Evolutionary conservation across 2,888 invertebrate genomes (phyloP), one percentile per base, ranked within the genome.

Genomic region (Perdita meconis): DNA sequence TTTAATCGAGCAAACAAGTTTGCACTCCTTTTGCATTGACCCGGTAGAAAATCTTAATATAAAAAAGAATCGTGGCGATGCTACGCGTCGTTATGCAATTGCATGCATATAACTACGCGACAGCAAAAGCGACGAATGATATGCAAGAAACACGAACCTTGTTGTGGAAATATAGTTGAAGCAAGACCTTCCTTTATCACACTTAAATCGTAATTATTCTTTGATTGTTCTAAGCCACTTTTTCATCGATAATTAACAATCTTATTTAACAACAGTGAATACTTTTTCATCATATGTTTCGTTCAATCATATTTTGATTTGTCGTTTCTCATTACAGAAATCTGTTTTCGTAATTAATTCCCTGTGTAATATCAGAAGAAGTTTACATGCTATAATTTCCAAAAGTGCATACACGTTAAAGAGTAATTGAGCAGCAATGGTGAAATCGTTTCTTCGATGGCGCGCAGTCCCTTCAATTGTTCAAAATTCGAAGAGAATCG

Each of bases 101-200:
- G 30, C 30, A 36, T 66, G 50, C 56, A 56, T n/a, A 19, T 61
- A n/a, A n/a, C 42, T 22, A 24, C 19, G 38, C 22, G 13, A 42
- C 36, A 51, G 38, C 56, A 57, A 34, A 38, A 6, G 22, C 61
- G 24, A 44, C 50, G 34, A 60, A 12, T 64, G 57, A 77, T 67
- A 67, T 71, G 77, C 77, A 78, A 77, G 59, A 63, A 67, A 67
- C 47, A 36, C 55, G 59, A 50, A 70, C 66, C 59, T 60, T 44
- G 22, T 59, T 71, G 38, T 22, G 51, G 26, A 47, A 30, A 36
- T 24, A 69, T 50, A 66, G 19, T 44, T 66, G 36, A 8, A 12
- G 34, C 34, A n/a, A 44, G 38, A 55, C 53, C 47, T 59, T 65
- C 64, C 22, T 47, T 40, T 13, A 19, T 44, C 5, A 16, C 50